Percentiles rank a stretch among this genome's conserved stretches.
Evolutionary conservation across 2,113 vertebrate species (phyloP).

Genomic region (Hippocampus abdominalis): DNA sequence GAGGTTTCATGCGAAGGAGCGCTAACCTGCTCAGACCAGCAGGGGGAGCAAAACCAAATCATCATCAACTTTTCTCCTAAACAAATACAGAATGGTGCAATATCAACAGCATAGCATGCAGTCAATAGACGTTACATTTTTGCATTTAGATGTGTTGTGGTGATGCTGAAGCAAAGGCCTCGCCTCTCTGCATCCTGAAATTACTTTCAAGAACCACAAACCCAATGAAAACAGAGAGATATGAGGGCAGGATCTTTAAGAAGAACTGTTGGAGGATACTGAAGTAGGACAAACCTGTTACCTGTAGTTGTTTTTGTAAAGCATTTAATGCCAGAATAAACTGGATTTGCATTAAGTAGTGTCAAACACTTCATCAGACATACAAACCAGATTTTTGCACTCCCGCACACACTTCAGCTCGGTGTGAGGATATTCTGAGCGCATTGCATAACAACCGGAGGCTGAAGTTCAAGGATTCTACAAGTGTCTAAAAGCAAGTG

Average conservation of each 20-base stretch:
- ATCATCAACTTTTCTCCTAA: slow-evolving; percentile 7
- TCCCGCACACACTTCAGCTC: slow-evolving; percentile 37
- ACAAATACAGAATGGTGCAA: background rate
- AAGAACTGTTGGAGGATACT: background rate
- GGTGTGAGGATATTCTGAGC: slow-evolving; percentile 36
- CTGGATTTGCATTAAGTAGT: slow-evolving; percentile 19
- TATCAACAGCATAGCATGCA: background rate
- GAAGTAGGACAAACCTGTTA: slow-evolving; percentile 2
- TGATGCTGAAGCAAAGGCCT: background rate
- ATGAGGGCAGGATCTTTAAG: background rate
- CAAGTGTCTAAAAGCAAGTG: slow-evolving; percentile 18
- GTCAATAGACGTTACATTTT: background rate
- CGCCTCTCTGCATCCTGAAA: background rate
- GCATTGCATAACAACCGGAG: slow-evolving; percentile 41
- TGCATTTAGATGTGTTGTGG: background rate
- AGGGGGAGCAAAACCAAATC: slow-evolving; percentile 43
- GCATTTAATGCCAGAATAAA: slow-evolving; percentile 8
- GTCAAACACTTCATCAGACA: slow-evolving; percentile 4
- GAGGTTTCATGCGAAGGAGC: slow-evolving; percentile 1
- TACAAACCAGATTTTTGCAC: slow-evolving; percentile 27
- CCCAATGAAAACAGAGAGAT: background rate
- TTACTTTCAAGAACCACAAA: background rate
- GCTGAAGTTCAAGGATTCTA: slow-evolving; percentile 40
- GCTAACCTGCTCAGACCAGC: slow-evolving; percentile 36
- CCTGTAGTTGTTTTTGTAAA: slow-evolving; percentile 11